Evolutionary conservation across 2,797 vertebrate genomes (phyloP), one percentile per base, ranked within the genome.

Genomic region (Lepilemur septentrionalis): DNA sequence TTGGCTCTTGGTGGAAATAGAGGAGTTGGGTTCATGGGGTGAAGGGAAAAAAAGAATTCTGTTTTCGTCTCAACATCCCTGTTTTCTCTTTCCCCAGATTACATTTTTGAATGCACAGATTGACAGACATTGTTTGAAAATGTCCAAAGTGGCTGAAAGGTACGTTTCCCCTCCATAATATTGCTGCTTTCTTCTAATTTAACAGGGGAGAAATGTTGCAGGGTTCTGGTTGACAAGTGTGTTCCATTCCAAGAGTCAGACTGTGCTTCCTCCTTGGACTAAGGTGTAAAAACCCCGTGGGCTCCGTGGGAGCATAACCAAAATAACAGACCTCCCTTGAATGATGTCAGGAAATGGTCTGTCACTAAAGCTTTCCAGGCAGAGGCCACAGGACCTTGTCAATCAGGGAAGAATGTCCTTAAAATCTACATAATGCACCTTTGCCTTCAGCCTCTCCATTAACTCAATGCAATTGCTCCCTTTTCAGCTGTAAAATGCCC

Each of bases 141-240:
- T 99, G 98, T 99, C 99, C 97, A 99, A 99, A 99, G 99, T 99
- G 98, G 99, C 99, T 69, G 99, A 99, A 99, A 99, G 99, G 99
- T 99, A 99, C 96, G 98, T 97, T 78, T 92, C 61, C 30, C 43
- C 43, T 92, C 23, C 4, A n/a, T 83, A 22, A 72, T 43, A 61
- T 81, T 43, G 50, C 38, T 48, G 1, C 20, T 70, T 91, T 59
- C 85, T 70, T 90, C 78, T 94, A 30, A 81, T 65, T 75, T 75
- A 94, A 65, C 59, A 69, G 80, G 59, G 13, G 69, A 61, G 84
- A 92, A 79, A 70, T 35, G 30, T 57, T 50, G 22, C 3, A 3
- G 43, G 70, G 85, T 57, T 69, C 22, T 38, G 18, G 67, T 55
- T 89, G 69, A 50, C 12, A 25, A n/a, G 30, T 15, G 3, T 52